Percentiles rank a stretch among this genome's conserved stretches.
Conservation (phyloP, 2,113 vertebrate genomes). For the Myxocyprinus asiaticus region DNA sequence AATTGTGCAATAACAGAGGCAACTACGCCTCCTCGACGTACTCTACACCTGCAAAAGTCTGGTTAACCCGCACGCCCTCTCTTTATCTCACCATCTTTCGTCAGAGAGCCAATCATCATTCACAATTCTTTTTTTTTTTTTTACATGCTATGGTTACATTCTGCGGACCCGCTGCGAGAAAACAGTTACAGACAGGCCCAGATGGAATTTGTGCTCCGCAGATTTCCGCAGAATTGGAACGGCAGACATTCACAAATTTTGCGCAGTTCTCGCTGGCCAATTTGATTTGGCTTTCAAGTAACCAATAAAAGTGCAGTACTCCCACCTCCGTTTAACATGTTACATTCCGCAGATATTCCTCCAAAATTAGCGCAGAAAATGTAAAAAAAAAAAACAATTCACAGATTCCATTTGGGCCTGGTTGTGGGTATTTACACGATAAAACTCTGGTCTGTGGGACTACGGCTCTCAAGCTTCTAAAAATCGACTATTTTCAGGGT, state of each 20-base stretch:
- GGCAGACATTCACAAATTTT: background rate
- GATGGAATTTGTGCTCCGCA: no score
- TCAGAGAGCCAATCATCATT: slow-evolving; percentile 1
- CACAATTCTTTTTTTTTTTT: background rate
- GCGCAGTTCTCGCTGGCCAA: no score
- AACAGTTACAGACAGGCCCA: background rate
- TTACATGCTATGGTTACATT: slow-evolving; percentile 24
- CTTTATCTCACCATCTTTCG: slow-evolving; percentile 7
- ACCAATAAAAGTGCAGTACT: no score
- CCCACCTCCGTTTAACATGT: no score
- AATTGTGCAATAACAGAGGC: slow-evolving; percentile 57
- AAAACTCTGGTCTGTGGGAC: no score
- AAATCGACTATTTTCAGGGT: no score
- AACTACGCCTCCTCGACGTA: slow-evolving; percentile 36
- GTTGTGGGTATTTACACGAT: background rate
- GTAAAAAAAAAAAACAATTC: background rate
- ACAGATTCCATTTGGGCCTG: background rate
- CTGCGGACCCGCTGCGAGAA: slow-evolving; percentile 11
- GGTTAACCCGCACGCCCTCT: slow-evolving; percentile 16
- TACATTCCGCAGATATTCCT: no score
- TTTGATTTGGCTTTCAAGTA: no score
- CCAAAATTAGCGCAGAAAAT: no score
- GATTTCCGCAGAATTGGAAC: no score
- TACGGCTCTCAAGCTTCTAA: no score
- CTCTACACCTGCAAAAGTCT: slow-evolving; percentile 25